Evolutionary conservation across 2,888 invertebrate genomes (phyloP), one percentile per base, ranked within the genome.

Genomic region (Mythimna pallens): DNA sequence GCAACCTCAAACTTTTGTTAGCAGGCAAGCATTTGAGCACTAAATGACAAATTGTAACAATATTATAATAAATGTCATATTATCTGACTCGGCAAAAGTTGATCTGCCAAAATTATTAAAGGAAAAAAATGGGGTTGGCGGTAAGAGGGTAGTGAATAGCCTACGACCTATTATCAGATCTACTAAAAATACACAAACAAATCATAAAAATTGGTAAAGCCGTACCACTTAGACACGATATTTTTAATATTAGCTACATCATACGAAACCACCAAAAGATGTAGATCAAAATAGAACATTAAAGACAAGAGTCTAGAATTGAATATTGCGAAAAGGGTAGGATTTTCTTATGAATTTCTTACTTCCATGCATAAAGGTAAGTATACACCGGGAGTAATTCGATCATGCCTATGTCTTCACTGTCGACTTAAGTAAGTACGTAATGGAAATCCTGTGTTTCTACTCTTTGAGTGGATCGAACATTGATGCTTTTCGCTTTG

Each of bases 371-470:
- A 58, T 71, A 61, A 76, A 86, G 88, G 86, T 87, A 86, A 86
- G 87, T 87, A 87, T n/a, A 78, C 70, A 81, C 74, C 61, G 77
- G 34, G 57, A 67, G 94, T 95, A 94, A 94, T 94, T 93, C 90
- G 92, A 95, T 95, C 93, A 92, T 90, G 92, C 89, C 89, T 89
- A 85, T 87, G 90, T 87, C 89, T 87, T 86, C 87, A 89, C 92
- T 93, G 94, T 94, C 94, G 92, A 92, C 89, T 87, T 90, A 92
- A 93, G 92, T 92, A 93, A 89, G 88, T 87, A 90, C 89, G 93
- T 95, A 95, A 95, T 95, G 95, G 95, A 93, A 93, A 93, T 94
- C 92, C 92, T 92, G 89, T 95, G 94, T 95, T 87, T 90, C 89
- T 87, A 71, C 82, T 87, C 82, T 78, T 86, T 90, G 89, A 91